A percentile compares a stretch with the other conserved stretches of the same genome.
These are phyloP conservation scores for Leptothorax acervorum DNA, from an alignment of 2,888 invertebrate species.

Conservation along the genomic window DNA sequence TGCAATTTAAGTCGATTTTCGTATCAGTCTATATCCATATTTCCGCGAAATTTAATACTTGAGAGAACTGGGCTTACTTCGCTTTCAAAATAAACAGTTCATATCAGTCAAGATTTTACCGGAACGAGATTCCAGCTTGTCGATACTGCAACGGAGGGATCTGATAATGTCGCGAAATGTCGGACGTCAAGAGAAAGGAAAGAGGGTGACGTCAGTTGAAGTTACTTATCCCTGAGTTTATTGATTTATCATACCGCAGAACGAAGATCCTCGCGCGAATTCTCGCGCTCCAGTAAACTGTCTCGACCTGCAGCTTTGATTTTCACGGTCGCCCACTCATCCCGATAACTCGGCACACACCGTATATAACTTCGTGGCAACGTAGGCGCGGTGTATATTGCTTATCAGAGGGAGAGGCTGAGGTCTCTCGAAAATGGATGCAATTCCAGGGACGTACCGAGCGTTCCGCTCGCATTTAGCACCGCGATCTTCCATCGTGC, in stretches of 20 bases:
- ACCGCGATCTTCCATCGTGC: constrained; percentile 69
- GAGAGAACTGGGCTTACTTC: background rate
- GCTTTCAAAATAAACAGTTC: constrained; percentile 43
- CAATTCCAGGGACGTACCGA: constrained; percentile 75
- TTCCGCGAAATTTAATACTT: constrained; percentile 40
- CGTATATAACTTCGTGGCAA: constrained; percentile 70
- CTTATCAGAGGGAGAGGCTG: constrained; percentile 69
- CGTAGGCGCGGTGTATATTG: constrained; percentile 61
- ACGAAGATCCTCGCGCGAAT: constrained; percentile 32
- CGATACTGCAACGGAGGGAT: constrained; percentile 37
- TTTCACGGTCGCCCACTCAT: constrained; percentile 64
- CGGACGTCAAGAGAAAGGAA: constrained; percentile 30
- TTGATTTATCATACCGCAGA: constrained; percentile 37
- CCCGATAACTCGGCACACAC: constrained; percentile 66
- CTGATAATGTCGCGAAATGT: constrained; percentile 52
- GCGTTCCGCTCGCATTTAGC: constrained; percentile 74
- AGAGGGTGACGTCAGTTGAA: constrained; percentile 31
- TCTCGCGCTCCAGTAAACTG: constrained; percentile 50
- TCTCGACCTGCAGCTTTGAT: constrained; percentile 53
- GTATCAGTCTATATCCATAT: constrained; percentile 13
- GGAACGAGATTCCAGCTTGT: constrained; percentile 42
- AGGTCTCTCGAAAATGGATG: constrained; percentile 75
- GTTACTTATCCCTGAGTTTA: constrained; percentile 47
- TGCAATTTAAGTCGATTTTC: constrained; percentile 35
- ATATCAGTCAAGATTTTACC: constrained; percentile 33